phyloP scores from a whole-genome alignment of 2,797 vertebrate species.

The Scomberomorus guttatus region DNA sequence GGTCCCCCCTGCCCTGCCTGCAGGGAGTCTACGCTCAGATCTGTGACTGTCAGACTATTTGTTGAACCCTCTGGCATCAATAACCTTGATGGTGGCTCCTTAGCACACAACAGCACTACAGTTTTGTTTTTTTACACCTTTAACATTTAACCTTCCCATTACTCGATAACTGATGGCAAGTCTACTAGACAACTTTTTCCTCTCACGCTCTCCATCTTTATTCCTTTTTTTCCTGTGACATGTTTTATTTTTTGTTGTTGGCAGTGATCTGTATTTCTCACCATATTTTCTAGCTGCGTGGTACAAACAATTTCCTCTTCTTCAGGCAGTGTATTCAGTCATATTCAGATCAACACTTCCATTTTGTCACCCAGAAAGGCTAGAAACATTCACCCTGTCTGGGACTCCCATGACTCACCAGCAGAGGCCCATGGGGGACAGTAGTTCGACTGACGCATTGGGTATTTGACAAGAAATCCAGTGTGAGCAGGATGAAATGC shows the following conservation, averaged over 20 bases:
- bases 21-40: not conserved
- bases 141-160: not conserved
- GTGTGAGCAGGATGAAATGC: slow-evolving; percentile 5
- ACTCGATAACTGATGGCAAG: not conserved
- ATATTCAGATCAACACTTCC: not conserved
- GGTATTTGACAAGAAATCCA: slow-evolving; percentile 10
- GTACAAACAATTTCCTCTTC: not conserved
- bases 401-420: slow-evolving; percentile 9
- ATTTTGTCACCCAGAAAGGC: not conserved
- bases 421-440: not conserved
- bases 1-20: not conserved
- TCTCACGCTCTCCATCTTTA: not conserved
- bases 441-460: not conserved
- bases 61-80: not conserved
- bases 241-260: not conserved
- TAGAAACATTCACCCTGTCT: not conserved
- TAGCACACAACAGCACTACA: not conserved
- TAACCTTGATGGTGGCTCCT: not conserved
- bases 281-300: not conserved
- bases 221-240: not conserved
- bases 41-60: not conserved
- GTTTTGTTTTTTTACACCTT: not conserved
- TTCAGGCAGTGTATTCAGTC: slow-evolving; percentile 1
- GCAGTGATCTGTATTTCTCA: not conserved
- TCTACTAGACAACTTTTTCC: not conserved